A percentile compares a stretch with the other conserved stretches of the same genome.
These are phyloP conservation scores for Stegana nigrithorax DNA, from an alignment of 2,888 invertebrate genomes.

Conservation along the genomic window DNA sequence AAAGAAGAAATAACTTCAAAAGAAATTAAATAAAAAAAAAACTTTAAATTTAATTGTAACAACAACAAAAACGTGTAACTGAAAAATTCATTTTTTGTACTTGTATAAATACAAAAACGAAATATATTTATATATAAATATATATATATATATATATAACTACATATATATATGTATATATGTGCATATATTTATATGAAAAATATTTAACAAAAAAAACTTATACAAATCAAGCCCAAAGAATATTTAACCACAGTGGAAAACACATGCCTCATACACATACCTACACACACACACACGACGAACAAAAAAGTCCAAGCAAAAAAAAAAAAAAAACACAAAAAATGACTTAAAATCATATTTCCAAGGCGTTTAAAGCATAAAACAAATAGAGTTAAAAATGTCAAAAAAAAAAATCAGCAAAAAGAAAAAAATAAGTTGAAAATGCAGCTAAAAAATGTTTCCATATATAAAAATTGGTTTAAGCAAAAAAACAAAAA, in stretches of 20 bases:
- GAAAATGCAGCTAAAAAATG: background rate
- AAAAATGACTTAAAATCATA: background rate
- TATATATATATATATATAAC: background rate
- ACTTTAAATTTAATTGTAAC: background rate
- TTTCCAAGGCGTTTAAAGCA: background rate
- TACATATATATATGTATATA: too few species aligned
- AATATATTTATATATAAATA: background rate
- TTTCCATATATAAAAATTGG: background rate
- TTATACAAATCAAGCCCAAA: background rate
- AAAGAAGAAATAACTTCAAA: background rate
- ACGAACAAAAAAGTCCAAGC: background rate
- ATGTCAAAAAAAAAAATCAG: background rate
- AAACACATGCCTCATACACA: too few species aligned
- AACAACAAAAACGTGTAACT: slow-evolving; percentile 8
- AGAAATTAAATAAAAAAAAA: background rate
- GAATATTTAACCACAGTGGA: background rate
- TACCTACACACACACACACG: background rate
- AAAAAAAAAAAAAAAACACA: background rate
- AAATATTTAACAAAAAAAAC: background rate
- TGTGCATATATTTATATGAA: background rate
- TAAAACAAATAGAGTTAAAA: too few species aligned
- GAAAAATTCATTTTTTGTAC: slow-evolving; percentile 15
- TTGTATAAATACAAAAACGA: slow-evolving; percentile 12
- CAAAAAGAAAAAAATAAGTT: background rate
- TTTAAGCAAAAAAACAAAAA: slow-evolving; percentile 1